These are phyloP conservation scores for Orgyia antiqua DNA, from an alignment of 2,888 invertebrate genomes.

Conservation along the genomic window DNA sequence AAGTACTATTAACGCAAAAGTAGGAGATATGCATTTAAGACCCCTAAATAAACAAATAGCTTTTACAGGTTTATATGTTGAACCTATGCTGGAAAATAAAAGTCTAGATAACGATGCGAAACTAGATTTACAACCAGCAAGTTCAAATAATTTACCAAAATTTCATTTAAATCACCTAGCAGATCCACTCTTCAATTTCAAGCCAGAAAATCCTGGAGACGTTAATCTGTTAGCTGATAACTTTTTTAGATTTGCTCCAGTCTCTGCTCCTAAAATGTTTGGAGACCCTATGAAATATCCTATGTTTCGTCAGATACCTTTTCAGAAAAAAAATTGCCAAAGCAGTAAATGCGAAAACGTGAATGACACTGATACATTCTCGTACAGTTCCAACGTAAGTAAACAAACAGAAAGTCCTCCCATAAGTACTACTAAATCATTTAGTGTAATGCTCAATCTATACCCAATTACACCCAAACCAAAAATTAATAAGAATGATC, in stretches of 20 bases:
- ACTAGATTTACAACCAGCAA: conserved; percentile 29
- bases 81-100: conserved; percentile 41
- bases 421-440: conserved; percentile 63
- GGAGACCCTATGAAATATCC: conserved; percentile 31
- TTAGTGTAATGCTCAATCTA: conserved; percentile 82
- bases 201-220: conserved; percentile 85
- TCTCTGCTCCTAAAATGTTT: conserved; percentile 23
- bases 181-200: conserved; percentile 84
- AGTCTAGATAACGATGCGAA: conserved; percentile 13
- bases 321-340: conserved; percentile 34
- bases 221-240: conserved; percentile 83
- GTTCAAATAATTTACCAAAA: conserved; percentile 36
- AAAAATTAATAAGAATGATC: conserved; percentile 38
- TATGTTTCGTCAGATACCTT: conserved; percentile 45
- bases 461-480: conserved; percentile 61
- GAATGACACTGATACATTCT: conserved; percentile 13
- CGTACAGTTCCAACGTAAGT: conserved; percentile 21
- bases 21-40: conserved; percentile 51
- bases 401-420: conserved; percentile 24
- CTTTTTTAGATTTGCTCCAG: conserved; percentile 51
- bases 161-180: conserved; percentile 49
- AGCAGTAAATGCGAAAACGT: conserved; percentile 32
- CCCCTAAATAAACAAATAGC: conserved; percentile 50
- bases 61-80: conserved; percentile 59
- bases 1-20: conserved; percentile 64